Evolutionary conservation across 2,888 invertebrate species (phyloP), one percentile per base, ranked within the genome.

Genomic region (Papilio demoleus): DNA sequence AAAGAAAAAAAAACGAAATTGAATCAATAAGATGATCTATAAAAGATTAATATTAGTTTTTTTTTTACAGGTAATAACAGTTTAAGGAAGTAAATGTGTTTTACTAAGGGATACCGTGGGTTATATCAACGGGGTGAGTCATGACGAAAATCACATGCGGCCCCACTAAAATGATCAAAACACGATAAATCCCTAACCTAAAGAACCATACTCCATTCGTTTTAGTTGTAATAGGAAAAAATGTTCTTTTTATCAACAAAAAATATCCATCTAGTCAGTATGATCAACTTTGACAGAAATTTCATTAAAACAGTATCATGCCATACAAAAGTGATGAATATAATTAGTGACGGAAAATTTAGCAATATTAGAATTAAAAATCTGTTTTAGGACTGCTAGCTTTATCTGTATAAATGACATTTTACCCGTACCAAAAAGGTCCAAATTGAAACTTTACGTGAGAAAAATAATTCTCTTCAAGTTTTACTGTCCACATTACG

Each of bases 321-420:
- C 69, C 69, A 70, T 70, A 70, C 36, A 61, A 45, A 70, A 65
- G 65, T 62, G 65, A 65, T 62, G 65, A 58, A 42, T 11, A 59
- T 60, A 56, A 53, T 47, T 64, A 59, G 59, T 68, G 45, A 58
- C 24, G n/a, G n/a, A 24, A 17, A 50, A 63, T 42, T 47, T 65
- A 70, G 62, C 58, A 65, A 66, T 66, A 58, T 65, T 62, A 62
- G 56, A 22, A 24, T 34, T 34, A 56, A 45, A 62, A 65, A 38
- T 58, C 34, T 27, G 56, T 69, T 42, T 56, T 53, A 22, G 34
- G 47, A 45, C 45, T 31, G 61, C 47, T 47, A 62, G 34, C 42
- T 56, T 53, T 17, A 31, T 50, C 27, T 14, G 6, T 50, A 53
- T 27, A n/a, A 17, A 56, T 56, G 53, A 56, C 53, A 53, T 2